These are phyloP conservation scores for Meles meles DNA, from an alignment of 2,113 vertebrate species.

Conservation along the genomic window DNA sequence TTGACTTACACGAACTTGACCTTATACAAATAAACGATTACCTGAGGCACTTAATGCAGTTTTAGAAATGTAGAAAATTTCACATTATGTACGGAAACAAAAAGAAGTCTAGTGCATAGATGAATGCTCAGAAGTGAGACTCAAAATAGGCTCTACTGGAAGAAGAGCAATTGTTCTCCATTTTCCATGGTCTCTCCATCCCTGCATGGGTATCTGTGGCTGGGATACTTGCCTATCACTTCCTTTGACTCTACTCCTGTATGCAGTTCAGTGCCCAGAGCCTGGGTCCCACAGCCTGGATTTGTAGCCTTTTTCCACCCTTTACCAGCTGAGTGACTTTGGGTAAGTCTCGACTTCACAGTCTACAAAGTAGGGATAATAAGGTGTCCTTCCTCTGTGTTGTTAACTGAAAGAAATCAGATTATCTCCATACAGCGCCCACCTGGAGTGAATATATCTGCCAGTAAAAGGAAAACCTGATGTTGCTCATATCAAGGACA, in stretches of 20 bases:
- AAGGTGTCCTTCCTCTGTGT: not conserved
- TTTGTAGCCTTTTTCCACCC: not conserved
- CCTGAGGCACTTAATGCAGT: not conserved
- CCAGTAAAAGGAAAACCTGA: not conserved
- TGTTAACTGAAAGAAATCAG: not conserved
- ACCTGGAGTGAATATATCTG: not conserved
- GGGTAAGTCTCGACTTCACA: not conserved
- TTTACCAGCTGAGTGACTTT: not conserved
- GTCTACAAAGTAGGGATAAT: not conserved
- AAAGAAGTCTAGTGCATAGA: not conserved
- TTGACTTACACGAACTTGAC: slow-evolving; percentile 1
- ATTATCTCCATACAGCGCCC: not conserved
- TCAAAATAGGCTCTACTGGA: not conserved
- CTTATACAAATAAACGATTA: slow-evolving; percentile 18
- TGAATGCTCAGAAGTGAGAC: not conserved
- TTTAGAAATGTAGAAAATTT: not conserved
- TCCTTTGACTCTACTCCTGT: not conserved
- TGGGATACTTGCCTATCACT: rapidly evolving
- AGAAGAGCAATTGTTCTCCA: not conserved
- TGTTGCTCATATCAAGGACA: not conserved
- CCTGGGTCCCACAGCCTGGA: not conserved
- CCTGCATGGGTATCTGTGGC: rapidly evolving
- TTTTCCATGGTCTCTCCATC: not conserved
- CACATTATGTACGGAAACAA: not conserved
- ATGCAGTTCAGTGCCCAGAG: not conserved